Evolutionary conservation across 2,113 vertebrate genomes (phyloP).

Genomic region (Zosterops lateralis): DNA sequence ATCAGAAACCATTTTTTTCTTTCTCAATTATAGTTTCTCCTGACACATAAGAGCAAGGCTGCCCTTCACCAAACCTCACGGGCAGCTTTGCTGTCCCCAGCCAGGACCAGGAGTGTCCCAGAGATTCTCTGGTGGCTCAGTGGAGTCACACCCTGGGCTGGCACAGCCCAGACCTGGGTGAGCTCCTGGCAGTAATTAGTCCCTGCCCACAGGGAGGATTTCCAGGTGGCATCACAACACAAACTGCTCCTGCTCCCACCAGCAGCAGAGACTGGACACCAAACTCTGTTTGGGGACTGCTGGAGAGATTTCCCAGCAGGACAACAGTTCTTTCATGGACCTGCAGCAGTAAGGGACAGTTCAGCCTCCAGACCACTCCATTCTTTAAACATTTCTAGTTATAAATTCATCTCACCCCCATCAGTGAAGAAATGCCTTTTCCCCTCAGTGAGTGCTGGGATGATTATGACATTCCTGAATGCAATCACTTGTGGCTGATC

Average conservation of each 20-base stretch:
- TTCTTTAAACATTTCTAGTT: background rate
- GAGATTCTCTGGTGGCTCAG: background rate
- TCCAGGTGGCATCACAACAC: background rate
- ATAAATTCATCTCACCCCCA: background rate
- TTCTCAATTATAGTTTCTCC: background rate
- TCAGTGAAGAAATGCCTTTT: background rate
- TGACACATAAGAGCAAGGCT: background rate
- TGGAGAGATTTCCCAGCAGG: background rate
- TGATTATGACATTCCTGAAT: background rate
- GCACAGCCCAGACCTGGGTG: background rate
- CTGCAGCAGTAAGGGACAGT: accelerated
- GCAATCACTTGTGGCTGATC: background rate
- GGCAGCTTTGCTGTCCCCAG: background rate
- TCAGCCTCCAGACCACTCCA: background rate
- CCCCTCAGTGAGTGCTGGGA: background rate
- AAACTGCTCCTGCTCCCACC: background rate
- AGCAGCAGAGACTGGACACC: background rate
- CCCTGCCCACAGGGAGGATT: background rate
- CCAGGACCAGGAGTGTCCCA: accelerated
- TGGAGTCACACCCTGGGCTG: background rate
- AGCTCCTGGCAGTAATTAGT: background rate
- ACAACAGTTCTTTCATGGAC: background rate
- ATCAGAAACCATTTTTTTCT: background rate
- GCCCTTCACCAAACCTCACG: background rate
- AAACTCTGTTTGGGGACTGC: background rate